Evolutionary conservation across 2,888 invertebrate genomes (phyloP), one percentile per base, ranked within the genome.

Genomic region (Clanis bilineata): DNA sequence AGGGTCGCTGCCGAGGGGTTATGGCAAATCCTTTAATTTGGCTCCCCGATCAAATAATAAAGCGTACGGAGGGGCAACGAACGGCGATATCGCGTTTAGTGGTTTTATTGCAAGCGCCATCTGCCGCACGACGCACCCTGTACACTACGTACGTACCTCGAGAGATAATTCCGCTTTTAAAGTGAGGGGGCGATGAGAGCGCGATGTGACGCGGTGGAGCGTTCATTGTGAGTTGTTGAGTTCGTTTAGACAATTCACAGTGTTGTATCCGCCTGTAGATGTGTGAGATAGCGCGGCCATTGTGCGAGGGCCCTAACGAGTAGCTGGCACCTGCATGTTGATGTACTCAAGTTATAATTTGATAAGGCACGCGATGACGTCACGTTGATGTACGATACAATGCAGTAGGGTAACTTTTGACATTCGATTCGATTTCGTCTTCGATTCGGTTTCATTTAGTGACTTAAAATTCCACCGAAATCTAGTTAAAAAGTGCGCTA

Each of bases 91-190:
- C 90, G 85, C 90, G 88, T 91, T 91, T 90, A 90, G 92, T 90
- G 92, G 92, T 92, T 92, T 91, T 92, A 92, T 91, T 91, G 90
- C 90, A 88, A 90, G 90, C 90, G 88, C 92, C 92, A 92, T 90
- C 92, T 92, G 92, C 85, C 84, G 86, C 80, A 75, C 77, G 80
- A 79, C 75, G 82, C 79, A 77, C 79, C 79, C 82, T 74, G 79
- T 83, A 85, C 89, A 89, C n/a, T 90, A 85, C 28, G 51, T 28
- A n/a, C 51, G 51, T 51, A 32, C 32, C 18, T 0, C 51, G 84
- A 86, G 86, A 90, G 91, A 91, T 91, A 91, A 92, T 90, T 88
- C 88, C 83, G 80, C 85, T 86, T 90, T 88, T 77, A 83, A 80
- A 86, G 73, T 73, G 78, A 75, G 80, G 89, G 82, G 83, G 73